A percentile compares a stretch with the other conserved stretches of the same genome.
phyloP scores from a whole-genome alignment of 1,140 invertebrate genomes.

The Triops longicaudatus region DNA sequence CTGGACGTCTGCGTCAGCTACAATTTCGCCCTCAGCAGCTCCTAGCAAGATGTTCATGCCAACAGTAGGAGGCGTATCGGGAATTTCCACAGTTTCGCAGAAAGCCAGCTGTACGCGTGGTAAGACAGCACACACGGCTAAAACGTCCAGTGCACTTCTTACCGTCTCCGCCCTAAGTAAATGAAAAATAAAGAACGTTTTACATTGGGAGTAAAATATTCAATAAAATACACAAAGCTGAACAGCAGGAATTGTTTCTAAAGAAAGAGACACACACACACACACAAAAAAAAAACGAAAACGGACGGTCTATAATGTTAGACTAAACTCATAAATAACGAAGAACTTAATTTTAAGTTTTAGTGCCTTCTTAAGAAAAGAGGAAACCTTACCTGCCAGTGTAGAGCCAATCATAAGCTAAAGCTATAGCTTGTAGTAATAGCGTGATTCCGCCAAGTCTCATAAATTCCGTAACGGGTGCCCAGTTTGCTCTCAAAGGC shows the following conservation, averaged over 20 bases:
- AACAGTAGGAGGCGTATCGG: conserved; percentile 61
- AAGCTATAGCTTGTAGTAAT: conserved; percentile 75
- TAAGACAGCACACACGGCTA: conserved; percentile 80
- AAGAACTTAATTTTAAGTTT: too few species aligned
- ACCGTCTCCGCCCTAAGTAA: conserved; percentile 72
- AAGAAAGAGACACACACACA: too few species aligned
- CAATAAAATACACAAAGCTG: too few species aligned
- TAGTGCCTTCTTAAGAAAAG: conserved; percentile 30
- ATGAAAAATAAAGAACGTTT: conserved; percentile 37
- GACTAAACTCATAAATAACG: too few species aligned
- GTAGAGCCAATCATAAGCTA: conserved; percentile 86
- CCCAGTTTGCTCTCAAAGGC: conserved; percentile 67
- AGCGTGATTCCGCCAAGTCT: conserved; percentile 74
- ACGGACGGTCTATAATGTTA: too few species aligned
- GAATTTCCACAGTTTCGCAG: conserved; percentile 65
- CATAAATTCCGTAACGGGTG: conserved; percentile 74
- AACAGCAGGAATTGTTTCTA: too few species aligned
- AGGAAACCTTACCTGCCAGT: conserved; percentile 54
- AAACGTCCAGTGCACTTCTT: conserved; percentile 75
- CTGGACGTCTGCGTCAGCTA: conserved; percentile 80
- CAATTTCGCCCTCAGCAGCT: conserved; percentile 80
- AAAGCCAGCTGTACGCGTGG: conserved; percentile 75
- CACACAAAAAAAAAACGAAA: too few species aligned
- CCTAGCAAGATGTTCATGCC: conserved; percentile 61
- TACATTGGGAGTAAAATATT: too few species aligned